Evolutionary conservation across 2,888 invertebrate genomes (phyloP).

Genomic region (Scelioninae gen. 2): DNA sequence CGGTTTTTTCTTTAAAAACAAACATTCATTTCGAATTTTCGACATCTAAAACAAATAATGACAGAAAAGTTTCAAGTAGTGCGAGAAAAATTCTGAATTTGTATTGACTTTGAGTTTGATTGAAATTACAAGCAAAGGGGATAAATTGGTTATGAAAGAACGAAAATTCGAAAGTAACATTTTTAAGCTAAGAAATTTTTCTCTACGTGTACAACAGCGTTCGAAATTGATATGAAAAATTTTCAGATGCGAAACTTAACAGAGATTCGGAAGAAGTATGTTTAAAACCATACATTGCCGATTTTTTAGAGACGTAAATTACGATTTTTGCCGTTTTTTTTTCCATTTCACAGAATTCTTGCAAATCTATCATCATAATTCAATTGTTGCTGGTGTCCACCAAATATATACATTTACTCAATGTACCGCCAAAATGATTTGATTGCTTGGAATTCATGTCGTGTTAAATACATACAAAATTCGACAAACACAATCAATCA

Average conservation of each 20-base stretch:
- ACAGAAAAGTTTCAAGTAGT: no score
- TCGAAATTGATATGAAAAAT: conserved; percentile 49
- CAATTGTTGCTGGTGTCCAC: conserved; percentile 24
- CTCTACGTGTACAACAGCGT: conserved; percentile 1
- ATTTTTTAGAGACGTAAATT: conserved; percentile 65
- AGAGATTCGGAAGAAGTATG: conserved; percentile 61
- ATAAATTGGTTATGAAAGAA: no score
- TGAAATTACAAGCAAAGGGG: no score
- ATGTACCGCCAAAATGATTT: no score
- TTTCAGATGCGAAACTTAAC: conserved; percentile 65
- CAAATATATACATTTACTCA: no score
- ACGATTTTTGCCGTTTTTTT: conserved; percentile 71
- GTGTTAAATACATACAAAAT: conserved; percentile 35
- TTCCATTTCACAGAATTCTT: conserved; percentile 57
- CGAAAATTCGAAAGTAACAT: conserved; percentile 13
- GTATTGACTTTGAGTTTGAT: no score
- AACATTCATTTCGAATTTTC: no score
- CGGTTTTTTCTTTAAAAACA: no score
- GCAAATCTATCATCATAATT: conserved; percentile 28
- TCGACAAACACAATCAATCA: conserved; percentile 20
- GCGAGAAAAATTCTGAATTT: no score
- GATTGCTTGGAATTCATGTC: no score
- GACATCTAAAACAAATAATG: no score
- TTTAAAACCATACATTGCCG: conserved; percentile 64
- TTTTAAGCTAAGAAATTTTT: not conserved